These are phyloP conservation scores for Laothoe populi DNA, from an alignment of 2,888 invertebrate species.

Conservation along the genomic window DNA sequence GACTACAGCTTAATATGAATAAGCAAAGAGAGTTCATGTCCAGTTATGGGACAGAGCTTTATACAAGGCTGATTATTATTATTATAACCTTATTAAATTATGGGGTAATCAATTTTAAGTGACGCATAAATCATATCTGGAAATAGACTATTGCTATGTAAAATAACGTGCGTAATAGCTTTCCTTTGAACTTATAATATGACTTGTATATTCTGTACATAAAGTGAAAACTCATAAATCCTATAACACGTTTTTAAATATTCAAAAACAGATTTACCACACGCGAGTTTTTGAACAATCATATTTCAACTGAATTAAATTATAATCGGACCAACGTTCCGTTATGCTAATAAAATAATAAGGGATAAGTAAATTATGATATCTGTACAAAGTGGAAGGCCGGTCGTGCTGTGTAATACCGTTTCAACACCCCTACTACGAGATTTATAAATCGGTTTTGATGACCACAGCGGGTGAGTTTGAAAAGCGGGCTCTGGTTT, in stretches of 20 bases:
- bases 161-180: too few species aligned
- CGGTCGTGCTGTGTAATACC: slow-evolving; percentile 40
- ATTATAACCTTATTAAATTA: too few species aligned
- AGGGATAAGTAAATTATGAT: slow-evolving; percentile 49
- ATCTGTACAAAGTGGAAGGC: slow-evolving; percentile 42
- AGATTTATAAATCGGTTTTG: slow-evolving; percentile 19
- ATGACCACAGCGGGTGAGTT: background rate
- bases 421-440: slow-evolving; percentile 32
- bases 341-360: slow-evolving; percentile 30
- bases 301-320: slow-evolving; percentile 22
- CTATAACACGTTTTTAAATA: slow-evolving; percentile 3
- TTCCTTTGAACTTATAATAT: background rate
- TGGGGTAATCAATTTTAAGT: too few species aligned
- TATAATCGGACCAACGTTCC: slow-evolving; percentile 18
- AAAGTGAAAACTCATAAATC: slow-evolving; percentile 8
- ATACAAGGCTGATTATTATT: too few species aligned
- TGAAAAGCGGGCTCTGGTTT: background rate
- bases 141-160: too few species aligned
- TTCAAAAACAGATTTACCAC: slow-evolving; percentile 20
- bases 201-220: background rate
- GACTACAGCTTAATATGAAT: too few species aligned
- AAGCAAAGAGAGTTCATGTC: too few species aligned
- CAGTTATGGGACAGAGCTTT: too few species aligned
- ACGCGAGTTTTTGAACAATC: slow-evolving; percentile 21
- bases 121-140: too few species aligned